These are phyloP conservation scores for Macrophya annulata DNA, from an alignment of 2,888 invertebrate genomes.

Conservation along the genomic window DNA sequence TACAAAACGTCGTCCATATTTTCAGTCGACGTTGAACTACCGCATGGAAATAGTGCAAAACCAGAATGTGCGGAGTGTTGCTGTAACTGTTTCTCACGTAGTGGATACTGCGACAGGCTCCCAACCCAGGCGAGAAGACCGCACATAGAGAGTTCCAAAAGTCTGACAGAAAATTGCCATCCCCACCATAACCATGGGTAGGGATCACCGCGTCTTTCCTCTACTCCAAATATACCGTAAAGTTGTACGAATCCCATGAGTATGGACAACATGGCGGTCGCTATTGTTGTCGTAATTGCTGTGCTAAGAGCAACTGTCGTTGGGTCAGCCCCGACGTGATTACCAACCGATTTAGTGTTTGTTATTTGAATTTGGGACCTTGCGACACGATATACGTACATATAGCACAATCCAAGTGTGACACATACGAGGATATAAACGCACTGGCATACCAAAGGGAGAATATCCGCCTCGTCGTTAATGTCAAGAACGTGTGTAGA, in stretches of 20 bases:
- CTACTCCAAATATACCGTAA: slow-evolving; percentile 88
- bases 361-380: slow-evolving; percentile 87
- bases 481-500: slow-evolving; percentile 74
- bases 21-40: slow-evolving; percentile 89
- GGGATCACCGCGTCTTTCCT: slow-evolving; percentile 77
- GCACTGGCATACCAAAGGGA: slow-evolving; percentile 91
- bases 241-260: slow-evolving; percentile 92
- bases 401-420: slow-evolving; percentile 91
- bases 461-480: slow-evolving; percentile 81
- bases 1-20: slow-evolving; percentile 92
- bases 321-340: slow-evolving; percentile 87
- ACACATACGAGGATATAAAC: slow-evolving; percentile 93
- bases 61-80: slow-evolving; percentile 82
- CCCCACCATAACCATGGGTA: slow-evolving; percentile 94
- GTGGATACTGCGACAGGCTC: slow-evolving; percentile 84
- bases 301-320: slow-evolving; percentile 85
- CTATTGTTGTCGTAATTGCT: slow-evolving; percentile 94
- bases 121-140: slow-evolving; percentile 93
- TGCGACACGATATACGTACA: slow-evolving; percentile 91
- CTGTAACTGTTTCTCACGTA: slow-evolving; percentile 84
- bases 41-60: slow-evolving; percentile 91
- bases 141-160: slow-evolving; percentile 94
- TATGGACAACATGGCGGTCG: slow-evolving; percentile 92
- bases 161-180: slow-evolving; percentile 92
- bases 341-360: slow-evolving; percentile 76